A percentile compares a stretch with the other conserved stretches of the same genome.
These are phyloP conservation scores for Mesocentrotus franciscanus DNA, from an alignment of 53 echinoderm and acorn worm genomes.

Conservation along the genomic window DNA sequence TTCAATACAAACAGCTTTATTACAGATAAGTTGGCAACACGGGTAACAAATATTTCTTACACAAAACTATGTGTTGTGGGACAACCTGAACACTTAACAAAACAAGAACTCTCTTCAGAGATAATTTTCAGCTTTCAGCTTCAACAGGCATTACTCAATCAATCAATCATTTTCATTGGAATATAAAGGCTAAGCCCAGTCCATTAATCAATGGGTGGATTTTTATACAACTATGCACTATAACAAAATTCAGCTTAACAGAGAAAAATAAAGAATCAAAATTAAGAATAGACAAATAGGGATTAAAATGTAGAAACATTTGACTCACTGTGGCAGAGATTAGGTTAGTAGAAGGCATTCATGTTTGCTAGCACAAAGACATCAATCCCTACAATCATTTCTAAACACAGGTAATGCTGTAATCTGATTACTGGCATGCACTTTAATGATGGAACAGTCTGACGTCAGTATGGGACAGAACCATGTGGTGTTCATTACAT, in stretches of 20 bases:
- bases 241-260: background rate
- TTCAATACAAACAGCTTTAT: background rate
- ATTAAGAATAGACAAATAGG: background rate
- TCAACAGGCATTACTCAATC: background rate
- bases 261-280: background rate
- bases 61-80: background rate
- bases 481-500: slow-evolving; percentile 85
- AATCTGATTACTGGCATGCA: background rate
- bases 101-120: background rate
- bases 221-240: background rate
- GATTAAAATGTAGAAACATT: background rate
- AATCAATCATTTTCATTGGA: background rate
- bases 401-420: background rate
- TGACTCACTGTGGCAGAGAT: background rate
- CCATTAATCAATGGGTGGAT: background rate
- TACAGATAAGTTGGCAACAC: background rate
- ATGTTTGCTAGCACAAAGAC: background rate
- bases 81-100: background rate
- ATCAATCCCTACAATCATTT: background rate
- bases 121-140: background rate
- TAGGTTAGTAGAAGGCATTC: background rate
- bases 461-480: slow-evolving; percentile 81
- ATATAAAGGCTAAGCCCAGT: background rate
- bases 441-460: slow-evolving; percentile 91
- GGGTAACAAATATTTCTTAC: background rate